A percentile compares a stretch with the other conserved stretches of the same genome.
phyloP scores from a whole-genome alignment of 2,113 vertebrate genomes.

The Pangasianodon hypophthalmus region DNA sequence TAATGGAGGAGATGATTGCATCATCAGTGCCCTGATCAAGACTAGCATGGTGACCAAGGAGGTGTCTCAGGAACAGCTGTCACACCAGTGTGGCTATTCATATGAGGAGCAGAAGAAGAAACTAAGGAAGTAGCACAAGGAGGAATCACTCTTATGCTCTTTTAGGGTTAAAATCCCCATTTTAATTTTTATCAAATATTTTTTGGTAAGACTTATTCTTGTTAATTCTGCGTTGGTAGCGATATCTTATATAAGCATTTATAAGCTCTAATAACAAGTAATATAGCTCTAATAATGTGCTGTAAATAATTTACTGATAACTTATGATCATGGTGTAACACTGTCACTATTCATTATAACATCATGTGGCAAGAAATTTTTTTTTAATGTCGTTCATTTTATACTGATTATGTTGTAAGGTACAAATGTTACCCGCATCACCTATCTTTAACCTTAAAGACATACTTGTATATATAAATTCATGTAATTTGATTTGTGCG shows the following conservation, averaged over 20 bases:
- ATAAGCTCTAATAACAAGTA: neutral
- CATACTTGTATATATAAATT: no score
- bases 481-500: no score
- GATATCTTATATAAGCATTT: neutral
- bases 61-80: slow-evolving; percentile 28
- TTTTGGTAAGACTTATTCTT: neutral
- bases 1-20: slow-evolving; percentile 34
- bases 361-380: neutral
- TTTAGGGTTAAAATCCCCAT: neutral
- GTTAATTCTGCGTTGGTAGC: no score
- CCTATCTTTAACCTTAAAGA: no score
- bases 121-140: neutral
- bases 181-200: neutral
- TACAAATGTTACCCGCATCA: no score
- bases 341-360: neutral
- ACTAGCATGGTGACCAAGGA: slow-evolving; percentile 28
- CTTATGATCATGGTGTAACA: neutral
- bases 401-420: no score
- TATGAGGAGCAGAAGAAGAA: neutral
- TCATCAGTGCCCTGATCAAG: slow-evolving; percentile 27
- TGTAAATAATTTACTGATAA: neutral
- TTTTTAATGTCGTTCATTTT: no score
- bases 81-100: neutral
- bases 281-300: no score
- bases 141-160: neutral